phyloP scores from a whole-genome alignment of 2,888 invertebrate genomes.

The Napeogenes inachia region DNA sequence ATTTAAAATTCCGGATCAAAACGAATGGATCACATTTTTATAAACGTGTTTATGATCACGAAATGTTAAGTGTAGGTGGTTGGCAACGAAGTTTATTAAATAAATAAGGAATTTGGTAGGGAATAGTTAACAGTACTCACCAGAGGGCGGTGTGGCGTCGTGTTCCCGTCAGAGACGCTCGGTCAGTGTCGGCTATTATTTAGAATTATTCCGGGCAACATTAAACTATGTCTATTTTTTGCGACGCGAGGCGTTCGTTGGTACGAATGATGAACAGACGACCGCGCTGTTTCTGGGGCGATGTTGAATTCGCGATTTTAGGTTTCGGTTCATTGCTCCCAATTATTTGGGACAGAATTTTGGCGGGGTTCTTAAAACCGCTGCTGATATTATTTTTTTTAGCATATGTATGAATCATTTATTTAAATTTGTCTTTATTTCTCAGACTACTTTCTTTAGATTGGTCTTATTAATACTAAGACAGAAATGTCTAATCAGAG shows the following conservation, averaged over 20 bases:
- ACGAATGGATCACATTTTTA: constrained; percentile 22
- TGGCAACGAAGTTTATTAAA: constrained; percentile 48
- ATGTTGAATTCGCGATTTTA: constrained; percentile 52
- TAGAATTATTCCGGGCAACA: constrained; percentile 65
- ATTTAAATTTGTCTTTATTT: no score
- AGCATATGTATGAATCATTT: no score
- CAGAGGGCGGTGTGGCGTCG: constrained; percentile 60
- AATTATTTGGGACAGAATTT: constrained; percentile 25
- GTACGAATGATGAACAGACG: constrained; percentile 66
- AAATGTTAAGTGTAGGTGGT: constrained; percentile 48
- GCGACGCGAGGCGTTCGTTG: constrained; percentile 60
- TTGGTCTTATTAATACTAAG: no score
- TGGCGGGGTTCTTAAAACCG: neutral
- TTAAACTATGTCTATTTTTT: constrained; percentile 72
- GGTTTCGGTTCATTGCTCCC: constrained; percentile 58
- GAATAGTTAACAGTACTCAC: constrained; percentile 50
- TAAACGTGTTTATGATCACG: constrained; percentile 21
- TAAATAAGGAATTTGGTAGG: constrained; percentile 54
- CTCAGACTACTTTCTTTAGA: no score
- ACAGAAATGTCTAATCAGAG: no score
- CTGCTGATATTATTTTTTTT: neutral
- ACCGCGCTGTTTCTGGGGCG: constrained; percentile 67
- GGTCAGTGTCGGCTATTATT: constrained; percentile 62
- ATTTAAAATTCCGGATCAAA: constrained; percentile 18
- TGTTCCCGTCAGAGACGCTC: constrained; percentile 50